phyloP scores from a whole-genome alignment of 2,797 vertebrate species.

The Hoplostethus atlanticus region DNA sequence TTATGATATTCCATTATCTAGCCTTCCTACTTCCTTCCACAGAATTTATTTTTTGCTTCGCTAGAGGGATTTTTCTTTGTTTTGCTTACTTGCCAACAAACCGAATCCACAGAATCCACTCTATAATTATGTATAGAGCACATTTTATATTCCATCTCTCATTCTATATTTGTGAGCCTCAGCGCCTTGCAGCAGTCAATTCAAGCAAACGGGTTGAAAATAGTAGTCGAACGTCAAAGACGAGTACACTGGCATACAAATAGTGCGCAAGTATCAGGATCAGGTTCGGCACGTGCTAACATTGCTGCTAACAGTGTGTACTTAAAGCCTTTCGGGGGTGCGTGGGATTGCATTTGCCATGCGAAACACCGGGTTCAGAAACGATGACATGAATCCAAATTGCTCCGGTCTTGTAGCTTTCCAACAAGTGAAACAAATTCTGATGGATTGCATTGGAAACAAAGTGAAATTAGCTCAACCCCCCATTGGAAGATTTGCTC shows the following conservation, averaged over 20 bases:
- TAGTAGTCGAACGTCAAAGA: conserved; percentile 25
- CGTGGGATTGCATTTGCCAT: conserved; percentile 6
- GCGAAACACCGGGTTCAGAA: conserved; percentile 20
- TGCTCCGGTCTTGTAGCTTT: neutral
- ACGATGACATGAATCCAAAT: neutral
- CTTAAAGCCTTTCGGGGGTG: neutral
- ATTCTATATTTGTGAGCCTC: conserved; percentile 51
- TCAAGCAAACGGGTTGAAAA: conserved; percentile 34
- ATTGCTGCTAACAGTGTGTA: conserved; percentile 17
- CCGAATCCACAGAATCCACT: conserved; percentile 24
- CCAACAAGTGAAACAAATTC: too few species aligned
- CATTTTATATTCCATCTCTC: conserved; percentile 61
- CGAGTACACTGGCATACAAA: conserved; percentile 36
- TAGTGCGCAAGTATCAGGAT: conserved; percentile 21
- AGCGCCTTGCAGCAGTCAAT: conserved; percentile 49
- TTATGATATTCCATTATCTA: conserved; percentile 63
- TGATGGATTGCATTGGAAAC: too few species aligned
- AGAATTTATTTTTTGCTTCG: conserved; percentile 44
- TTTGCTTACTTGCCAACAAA: conserved; percentile 53
- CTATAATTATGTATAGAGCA: conserved; percentile 54
- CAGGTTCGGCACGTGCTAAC: conserved; percentile 27
- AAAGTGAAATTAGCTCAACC: too few species aligned
- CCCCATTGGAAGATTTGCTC: too few species aligned
- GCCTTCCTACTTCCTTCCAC: conserved; percentile 22
- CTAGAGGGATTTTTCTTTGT: conserved; percentile 46